Conservation (phyloP, 2,888 invertebrate genomes). For the Pterostichus niger region DNA sequence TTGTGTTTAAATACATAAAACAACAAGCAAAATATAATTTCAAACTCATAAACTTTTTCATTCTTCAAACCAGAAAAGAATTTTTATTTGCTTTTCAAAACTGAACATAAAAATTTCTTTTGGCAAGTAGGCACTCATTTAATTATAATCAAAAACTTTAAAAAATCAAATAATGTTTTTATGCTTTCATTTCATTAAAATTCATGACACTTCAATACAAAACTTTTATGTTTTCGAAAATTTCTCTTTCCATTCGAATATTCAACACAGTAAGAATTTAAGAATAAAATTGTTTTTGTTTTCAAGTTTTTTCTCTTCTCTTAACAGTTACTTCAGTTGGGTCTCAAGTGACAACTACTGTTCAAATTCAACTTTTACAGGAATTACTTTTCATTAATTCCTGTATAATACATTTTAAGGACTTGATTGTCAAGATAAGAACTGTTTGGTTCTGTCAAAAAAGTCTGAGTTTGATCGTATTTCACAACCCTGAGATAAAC, state of each 20-base stretch:
- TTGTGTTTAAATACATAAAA: not conserved
- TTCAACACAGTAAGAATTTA: not conserved
- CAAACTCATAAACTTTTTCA: too few species aligned
- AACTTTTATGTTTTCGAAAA: slow-evolving; percentile 24
- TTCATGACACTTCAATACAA: slow-evolving; percentile 19
- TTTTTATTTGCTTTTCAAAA: slow-evolving; percentile 4
- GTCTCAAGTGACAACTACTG: not conserved
- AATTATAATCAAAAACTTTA: slow-evolving; percentile 42
- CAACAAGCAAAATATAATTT: too few species aligned
- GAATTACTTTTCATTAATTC: slow-evolving; percentile 8
- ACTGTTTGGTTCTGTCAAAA: too few species aligned
- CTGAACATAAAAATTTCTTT: slow-evolving; percentile 24
- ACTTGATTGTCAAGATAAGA: too few species aligned
- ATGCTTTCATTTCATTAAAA: slow-evolving; percentile 44
- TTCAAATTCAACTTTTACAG: not conserved
- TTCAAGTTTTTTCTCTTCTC: slow-evolving; percentile 1
- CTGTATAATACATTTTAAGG: too few species aligned
- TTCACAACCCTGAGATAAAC: too few species aligned
- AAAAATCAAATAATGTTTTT: slow-evolving; percentile 43
- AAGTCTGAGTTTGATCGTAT: too few species aligned
- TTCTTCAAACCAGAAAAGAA: too few species aligned
- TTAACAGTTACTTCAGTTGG: not conserved
- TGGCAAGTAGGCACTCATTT: not conserved
- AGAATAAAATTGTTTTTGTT: slow-evolving; percentile 26
- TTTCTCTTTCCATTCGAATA: not conserved